Percentiles rank a stretch among this genome's conserved stretches.
These are phyloP conservation scores for Rhynchonycteris naso DNA, from an alignment of 2,797 vertebrate species.

Conservation along the genomic window DNA sequence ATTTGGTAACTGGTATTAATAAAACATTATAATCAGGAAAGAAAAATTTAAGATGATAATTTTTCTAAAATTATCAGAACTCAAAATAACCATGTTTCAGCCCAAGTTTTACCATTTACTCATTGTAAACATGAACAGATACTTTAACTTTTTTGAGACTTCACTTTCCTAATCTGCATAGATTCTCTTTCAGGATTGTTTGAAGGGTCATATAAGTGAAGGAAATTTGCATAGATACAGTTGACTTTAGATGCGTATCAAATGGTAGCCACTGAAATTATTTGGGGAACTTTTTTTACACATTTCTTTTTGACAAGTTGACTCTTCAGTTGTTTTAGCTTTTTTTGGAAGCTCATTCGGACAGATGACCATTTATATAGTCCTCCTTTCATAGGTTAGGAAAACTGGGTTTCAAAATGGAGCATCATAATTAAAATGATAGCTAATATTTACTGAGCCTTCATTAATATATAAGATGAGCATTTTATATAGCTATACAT, in stretches of 20 bases:
- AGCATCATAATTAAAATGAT: neutral
- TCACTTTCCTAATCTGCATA: neutral
- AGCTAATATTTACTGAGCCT: neutral
- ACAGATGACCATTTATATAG: neutral
- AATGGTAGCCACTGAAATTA: neutral
- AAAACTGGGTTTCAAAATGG: neutral
- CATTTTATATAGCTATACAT: neutral
- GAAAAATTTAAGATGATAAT: constrained; percentile 7
- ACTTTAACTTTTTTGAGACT: neutral
- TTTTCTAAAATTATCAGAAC: constrained; percentile 33
- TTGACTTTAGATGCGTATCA: constrained; percentile 4
- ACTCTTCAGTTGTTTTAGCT: neutral
- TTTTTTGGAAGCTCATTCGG: neutral
- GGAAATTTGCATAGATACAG: neutral
- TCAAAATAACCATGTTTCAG: constrained; percentile 5
- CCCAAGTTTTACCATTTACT: constrained; percentile 15
- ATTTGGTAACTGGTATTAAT: constrained; percentile 5
- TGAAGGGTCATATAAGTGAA: neutral
- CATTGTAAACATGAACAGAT: neutral
- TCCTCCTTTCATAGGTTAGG: neutral
- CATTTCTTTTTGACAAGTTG: neutral
- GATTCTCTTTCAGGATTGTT: neutral
- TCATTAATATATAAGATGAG: neutral
- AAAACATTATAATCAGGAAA: neutral
- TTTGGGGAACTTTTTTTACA: neutral